These are phyloP conservation scores for Stenopsyche tienmushanensis DNA, from an alignment of 1,140 invertebrate genomes.

Conservation along the genomic window DNA sequence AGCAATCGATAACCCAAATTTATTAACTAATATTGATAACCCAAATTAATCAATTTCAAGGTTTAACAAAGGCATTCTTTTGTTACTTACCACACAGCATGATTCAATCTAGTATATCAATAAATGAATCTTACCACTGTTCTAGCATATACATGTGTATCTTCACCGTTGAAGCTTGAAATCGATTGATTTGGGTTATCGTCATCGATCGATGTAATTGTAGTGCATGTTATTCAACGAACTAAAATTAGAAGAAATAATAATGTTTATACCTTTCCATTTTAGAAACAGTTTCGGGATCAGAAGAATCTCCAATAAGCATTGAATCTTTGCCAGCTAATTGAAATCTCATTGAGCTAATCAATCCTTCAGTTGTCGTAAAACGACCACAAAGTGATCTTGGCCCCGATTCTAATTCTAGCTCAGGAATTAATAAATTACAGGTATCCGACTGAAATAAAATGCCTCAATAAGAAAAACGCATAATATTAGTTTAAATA, in stretches of 20 bases:
- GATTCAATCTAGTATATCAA: too few species aligned
- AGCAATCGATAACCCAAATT: too few species aligned
- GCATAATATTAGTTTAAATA: conserved; percentile 3
- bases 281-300: conserved; percentile 54
- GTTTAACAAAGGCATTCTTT: too few species aligned
- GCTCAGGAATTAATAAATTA: conserved; percentile 81
- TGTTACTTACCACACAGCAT: too few species aligned
- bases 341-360: conserved; percentile 70
- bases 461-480: conserved; percentile 28
- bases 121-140: too few species aligned
- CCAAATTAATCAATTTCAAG: too few species aligned
- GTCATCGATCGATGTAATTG: too few species aligned
- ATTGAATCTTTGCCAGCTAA: conserved; percentile 67
- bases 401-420: conserved; percentile 85
- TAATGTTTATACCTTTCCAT: conserved; percentile 50
- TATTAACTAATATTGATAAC: too few species aligned
- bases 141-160: too few species aligned
- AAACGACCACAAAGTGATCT: conserved; percentile 89
- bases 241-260: too few species aligned
- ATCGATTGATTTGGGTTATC: too few species aligned
- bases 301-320: conserved; percentile 70
- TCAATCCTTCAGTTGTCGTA: conserved; percentile 89
- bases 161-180: too few species aligned
- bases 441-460: conserved; percentile 85
- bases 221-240: not conserved